Evolutionary conservation across 2,113 vertebrate species (phyloP), one percentile per base, ranked within the genome.

Genomic region (Dasyurus viverrinus): DNA sequence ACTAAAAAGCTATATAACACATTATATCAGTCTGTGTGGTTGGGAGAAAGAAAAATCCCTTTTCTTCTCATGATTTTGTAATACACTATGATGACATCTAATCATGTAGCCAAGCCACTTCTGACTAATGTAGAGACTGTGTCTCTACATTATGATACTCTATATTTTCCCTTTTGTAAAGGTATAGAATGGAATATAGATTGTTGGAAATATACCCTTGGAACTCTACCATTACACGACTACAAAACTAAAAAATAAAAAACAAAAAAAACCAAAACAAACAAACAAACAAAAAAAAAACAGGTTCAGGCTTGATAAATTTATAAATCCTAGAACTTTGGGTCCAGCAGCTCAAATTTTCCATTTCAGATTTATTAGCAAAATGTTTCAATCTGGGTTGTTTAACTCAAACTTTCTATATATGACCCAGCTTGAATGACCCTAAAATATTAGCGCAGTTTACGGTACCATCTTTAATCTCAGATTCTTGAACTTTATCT

Each of bases 1-100:
- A 36, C 57, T 89, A 30, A 60, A 55, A 96, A 42, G 84, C 47
- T 47, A 47, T 93, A 42, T 53, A 91, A 95, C 91, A 76, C 26
- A 84, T 90, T 68, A 53, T 23, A 4, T n/a, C 54, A 26, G 54
- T 89, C 36, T 36, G 16, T 68, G 23, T 91, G 42, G 53, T 0
- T 93, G 7, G 3, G 55, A 96, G 36, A 16, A 26, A 57, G 25
- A 57, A 92, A 6, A 94, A 93, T 93, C 2, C 4, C 7, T 55
- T 96, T 53, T 48, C 4, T 90, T 26, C 19, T 26, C n/a, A 48
- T 54, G 19, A 8, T 68, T 93, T 93, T 54, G 94, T 89, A 96
- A 94, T 48, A 89, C 68, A 95, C 93, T 4, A 68, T 68, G 22
- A 27, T 90, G 54, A 36, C n/a, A 91, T 91, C 50, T 60, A 91